These are phyloP conservation scores for Drosophila truncata DNA, from an alignment of 1,140 invertebrate species.

Conservation along the genomic window DNA sequence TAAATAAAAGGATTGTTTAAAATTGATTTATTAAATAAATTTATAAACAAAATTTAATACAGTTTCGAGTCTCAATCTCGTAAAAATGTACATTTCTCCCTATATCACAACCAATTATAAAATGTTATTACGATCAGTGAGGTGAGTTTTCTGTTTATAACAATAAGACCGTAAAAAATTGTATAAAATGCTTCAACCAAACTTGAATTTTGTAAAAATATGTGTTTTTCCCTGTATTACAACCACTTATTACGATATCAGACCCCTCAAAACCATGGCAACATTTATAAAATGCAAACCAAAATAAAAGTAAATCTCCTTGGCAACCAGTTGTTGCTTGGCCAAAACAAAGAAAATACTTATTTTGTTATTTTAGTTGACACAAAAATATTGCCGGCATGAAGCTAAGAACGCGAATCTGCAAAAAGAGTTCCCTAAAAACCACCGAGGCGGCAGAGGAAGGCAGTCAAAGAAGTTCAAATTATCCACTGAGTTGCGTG, in stretches of 20 bases:
- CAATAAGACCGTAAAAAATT: neutral
- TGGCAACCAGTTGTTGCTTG: slow-evolving; percentile 1
- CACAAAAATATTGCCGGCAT: slow-evolving; percentile 34
- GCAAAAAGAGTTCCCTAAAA: slow-evolving; percentile 66
- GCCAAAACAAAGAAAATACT: slow-evolving; percentile 37
- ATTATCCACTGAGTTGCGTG: slow-evolving; percentile 92
- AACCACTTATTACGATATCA: slow-evolving; percentile 9
- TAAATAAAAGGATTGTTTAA: too few relatives aligned
- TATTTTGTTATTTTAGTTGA: slow-evolving; percentile 1
- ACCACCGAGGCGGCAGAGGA: slow-evolving; percentile 36
- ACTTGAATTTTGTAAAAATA: neutral
- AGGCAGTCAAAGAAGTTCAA: slow-evolving; percentile 87
- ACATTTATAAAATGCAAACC: neutral
- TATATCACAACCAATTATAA: neutral
- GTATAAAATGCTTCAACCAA: neutral
- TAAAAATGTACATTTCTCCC: neutral
- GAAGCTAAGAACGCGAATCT: slow-evolving; percentile 76
- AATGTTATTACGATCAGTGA: neutral
- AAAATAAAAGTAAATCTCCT: neutral
- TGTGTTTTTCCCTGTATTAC: neutral
- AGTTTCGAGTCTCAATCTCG: neutral
- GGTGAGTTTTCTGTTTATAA: neutral
- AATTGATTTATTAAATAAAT: neutral
- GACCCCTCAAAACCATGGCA: slow-evolving; percentile 2
- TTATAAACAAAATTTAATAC: neutral